Conservation (phyloP, 2,797 vertebrate genomes). For the Pelodytes ibericus region DNA sequence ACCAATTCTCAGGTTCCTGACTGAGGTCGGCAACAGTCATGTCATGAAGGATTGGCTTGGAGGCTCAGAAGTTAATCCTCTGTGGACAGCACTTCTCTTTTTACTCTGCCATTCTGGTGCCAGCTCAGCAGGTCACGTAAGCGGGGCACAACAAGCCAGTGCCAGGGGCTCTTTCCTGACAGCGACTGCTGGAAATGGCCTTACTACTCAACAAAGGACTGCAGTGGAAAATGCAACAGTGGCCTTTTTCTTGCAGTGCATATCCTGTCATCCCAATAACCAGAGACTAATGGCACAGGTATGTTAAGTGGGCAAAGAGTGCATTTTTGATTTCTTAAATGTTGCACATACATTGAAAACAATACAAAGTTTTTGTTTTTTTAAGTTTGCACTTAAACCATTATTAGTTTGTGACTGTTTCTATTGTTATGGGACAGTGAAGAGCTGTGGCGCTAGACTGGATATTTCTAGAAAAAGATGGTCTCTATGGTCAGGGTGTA, state of each 20-base stretch:
- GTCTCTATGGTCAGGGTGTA: too few relatives aligned
- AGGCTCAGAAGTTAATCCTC: slow-evolving; percentile 93
- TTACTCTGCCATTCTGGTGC: slow-evolving; percentile 94
- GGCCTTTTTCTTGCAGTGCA: slow-evolving; percentile 97
- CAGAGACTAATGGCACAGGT: slow-evolving; percentile 99
- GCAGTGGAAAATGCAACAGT: slow-evolving; percentile 96
- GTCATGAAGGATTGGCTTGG: slow-evolving; percentile 99
- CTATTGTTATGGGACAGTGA: too few relatives aligned
- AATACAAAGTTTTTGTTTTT: too few relatives aligned
- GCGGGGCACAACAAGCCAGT: slow-evolving; percentile 71
- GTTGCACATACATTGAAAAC: too few relatives aligned
- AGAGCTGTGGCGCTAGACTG: too few relatives aligned
- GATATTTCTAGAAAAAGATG: too few relatives aligned
- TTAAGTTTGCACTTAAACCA: too few relatives aligned
- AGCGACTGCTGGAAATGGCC: slow-evolving; percentile 74
- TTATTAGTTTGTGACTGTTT: too few relatives aligned
- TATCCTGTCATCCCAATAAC: slow-evolving; percentile 97
- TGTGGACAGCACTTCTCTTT: slow-evolving; percentile 97
- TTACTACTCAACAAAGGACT: slow-evolving; percentile 95
- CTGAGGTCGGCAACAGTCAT: slow-evolving; percentile 96
- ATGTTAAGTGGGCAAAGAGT: too few relatives aligned
- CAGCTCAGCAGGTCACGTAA: slow-evolving; percentile 74
- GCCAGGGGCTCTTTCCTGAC: slow-evolving; percentile 80
- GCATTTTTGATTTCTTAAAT: too few relatives aligned
- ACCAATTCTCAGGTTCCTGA: slow-evolving; percentile 93